Evolutionary conservation across 2,797 vertebrate genomes (phyloP).

Genomic region (Tenualosa ilisha): DNA sequence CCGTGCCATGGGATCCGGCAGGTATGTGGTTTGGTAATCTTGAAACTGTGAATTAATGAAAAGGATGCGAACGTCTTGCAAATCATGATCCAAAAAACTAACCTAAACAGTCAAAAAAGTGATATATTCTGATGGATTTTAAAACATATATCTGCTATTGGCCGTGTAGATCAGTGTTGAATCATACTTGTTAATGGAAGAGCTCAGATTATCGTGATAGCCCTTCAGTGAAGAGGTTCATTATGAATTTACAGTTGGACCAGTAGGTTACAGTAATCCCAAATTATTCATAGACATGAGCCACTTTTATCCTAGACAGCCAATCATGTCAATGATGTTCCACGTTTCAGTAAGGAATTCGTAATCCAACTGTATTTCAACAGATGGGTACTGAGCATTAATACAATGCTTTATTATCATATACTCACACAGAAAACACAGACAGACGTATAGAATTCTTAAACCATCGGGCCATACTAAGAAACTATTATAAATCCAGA

Average conservation of each 20-base stretch:
- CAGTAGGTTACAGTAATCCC: background rate
- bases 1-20: background rate
- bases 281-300: background rate
- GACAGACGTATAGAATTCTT: background rate
- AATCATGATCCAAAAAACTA: background rate
- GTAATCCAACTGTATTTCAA: background rate
- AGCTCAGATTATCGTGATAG: too few species aligned
- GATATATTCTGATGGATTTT: too few species aligned
- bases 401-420: background rate
- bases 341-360: background rate
- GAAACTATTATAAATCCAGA: background rate
- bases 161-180: too few species aligned
- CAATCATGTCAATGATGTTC: background rate
- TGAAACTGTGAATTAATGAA: background rate
- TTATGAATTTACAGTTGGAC: background rate
- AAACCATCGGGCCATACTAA: background rate
- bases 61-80: background rate
- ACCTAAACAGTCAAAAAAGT: background rate
- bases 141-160: too few species aligned
- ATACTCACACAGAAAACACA: background rate
- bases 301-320: too few species aligned
- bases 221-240: too few species aligned
- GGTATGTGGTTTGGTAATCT: background rate
- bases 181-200: too few species aligned
- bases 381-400: background rate